Evolutionary conservation across 2,888 invertebrate species (phyloP), one percentile per base, ranked within the genome.

Genomic region (Pachycephus smyrnensis): DNA sequence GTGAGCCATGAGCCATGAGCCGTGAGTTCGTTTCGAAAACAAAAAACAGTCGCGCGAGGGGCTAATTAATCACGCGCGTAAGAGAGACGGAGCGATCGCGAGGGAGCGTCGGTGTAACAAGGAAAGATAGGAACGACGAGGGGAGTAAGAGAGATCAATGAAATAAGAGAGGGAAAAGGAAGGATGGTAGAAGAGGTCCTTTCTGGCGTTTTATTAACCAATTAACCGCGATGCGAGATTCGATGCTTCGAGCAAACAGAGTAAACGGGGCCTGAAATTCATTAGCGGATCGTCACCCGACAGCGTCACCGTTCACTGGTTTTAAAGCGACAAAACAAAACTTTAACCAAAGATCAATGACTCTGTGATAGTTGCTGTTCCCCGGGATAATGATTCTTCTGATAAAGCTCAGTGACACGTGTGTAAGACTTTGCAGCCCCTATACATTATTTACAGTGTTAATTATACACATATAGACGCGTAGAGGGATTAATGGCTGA

Each of bases 151-250:
- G 55, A 23, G 55, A 55, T 55, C 23, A 55, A 55, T 40, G 76
- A 74, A 69, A 37, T 75, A 9, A 31, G 71, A 71, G 71, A 71
- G 71, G 15, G 31, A 12, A 31, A 71, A 71, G 15, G 11, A 31
- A 30, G 31, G 31, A 33, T 6, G 31, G 12, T 12, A 1, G 23
- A 55, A 3, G 40, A 83, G 83, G 80, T 81, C 84, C 85, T 87
- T 87, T 86, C 85, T 85, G 87, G 84, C 84, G 84, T 87, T 88
- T 86, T 85, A 84, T 87, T 84, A 87, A 86, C 87, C 88, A 87
- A 87, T 88, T 88, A 88, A 84, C 83, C 69, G 79, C 75, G 78
- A 84, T 84, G 81, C 84, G 81, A 82, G 83, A 85, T 87, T 86
- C 80, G 86, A 84, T 83, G 85, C 84, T 84, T 75, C 82, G 83